These are phyloP conservation scores for Erebia aethiops DNA, from an alignment of 2,888 invertebrate species.

Conservation along the genomic window DNA sequence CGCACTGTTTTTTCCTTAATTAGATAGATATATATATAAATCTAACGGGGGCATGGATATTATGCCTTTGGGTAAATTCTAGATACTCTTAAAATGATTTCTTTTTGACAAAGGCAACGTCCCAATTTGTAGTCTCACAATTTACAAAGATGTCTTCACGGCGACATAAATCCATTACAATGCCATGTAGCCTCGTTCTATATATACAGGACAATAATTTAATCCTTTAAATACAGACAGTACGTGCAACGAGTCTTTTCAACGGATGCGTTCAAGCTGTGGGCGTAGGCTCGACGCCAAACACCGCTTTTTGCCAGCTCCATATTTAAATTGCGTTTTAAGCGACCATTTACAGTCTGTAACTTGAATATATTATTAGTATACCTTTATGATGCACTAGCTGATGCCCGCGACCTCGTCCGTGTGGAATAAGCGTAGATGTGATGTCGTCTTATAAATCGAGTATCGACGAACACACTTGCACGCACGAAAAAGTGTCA, in stretches of 20 bases:
- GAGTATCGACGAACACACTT: too few relatives aligned
- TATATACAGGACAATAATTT: background rate
- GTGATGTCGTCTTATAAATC: too few relatives aligned
- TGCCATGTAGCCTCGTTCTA: background rate
- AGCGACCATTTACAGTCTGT: conserved; percentile 6
- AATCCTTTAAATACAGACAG: background rate
- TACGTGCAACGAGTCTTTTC: background rate
- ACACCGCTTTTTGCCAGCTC: background rate
- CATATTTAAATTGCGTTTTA: conserved; percentile 19
- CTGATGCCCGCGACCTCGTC: too few relatives aligned
- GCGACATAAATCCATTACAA: conserved; percentile 3
- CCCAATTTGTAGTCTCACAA: too few relatives aligned
- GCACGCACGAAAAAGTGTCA: too few relatives aligned
- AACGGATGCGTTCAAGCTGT: background rate
- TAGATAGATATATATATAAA: too few relatives aligned
- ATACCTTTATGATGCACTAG: background rate
- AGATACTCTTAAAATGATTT: too few relatives aligned
- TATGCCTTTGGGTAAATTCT: too few relatives aligned
- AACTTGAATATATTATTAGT: background rate
- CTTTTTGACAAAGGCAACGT: too few relatives aligned
- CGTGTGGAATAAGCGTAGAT: background rate
- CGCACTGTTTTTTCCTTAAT: too few relatives aligned
- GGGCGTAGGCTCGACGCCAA: conserved; percentile 8
- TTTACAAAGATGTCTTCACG: background rate
- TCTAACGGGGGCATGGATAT: too few relatives aligned